Percentiles rank a stretch among this genome's conserved stretches.
These are phyloP conservation scores for Linnaemya vulpina DNA, from an alignment of 2,888 invertebrate species.

Conservation along the genomic window DNA sequence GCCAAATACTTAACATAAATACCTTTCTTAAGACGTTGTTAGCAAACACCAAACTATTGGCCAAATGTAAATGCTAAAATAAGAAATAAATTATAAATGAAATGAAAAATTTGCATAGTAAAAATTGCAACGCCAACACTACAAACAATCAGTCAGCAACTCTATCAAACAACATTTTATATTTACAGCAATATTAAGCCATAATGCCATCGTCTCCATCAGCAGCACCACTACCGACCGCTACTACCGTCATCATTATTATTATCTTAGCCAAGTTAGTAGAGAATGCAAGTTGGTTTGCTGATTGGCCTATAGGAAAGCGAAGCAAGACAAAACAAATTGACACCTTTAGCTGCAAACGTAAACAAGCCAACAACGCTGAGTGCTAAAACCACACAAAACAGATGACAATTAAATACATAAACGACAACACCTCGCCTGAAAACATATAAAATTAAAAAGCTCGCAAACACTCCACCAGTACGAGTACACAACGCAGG, in stretches of 20 bases:
- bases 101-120: slow-evolving; percentile 55
- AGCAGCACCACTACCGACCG: background rate
- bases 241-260: slow-evolving; percentile 14
- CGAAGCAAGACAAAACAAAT: slow-evolving; percentile 61
- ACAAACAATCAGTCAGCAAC: slow-evolving; percentile 52
- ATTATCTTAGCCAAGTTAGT: slow-evolving; percentile 32
- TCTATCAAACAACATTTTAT: slow-evolving; percentile 30
- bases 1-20: background rate
- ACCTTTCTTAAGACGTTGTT: slow-evolving; percentile 6
- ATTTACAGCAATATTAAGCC: slow-evolving; percentile 33
- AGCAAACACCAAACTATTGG: slow-evolving; percentile 11
- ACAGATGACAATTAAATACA: slow-evolving; percentile 69
- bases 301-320: slow-evolving; percentile 13
- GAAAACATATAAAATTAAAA: background rate
- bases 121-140: slow-evolving; percentile 68
- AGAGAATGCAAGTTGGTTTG: slow-evolving; percentile 27
- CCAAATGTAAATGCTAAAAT: no score
- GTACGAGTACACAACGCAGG: no score
- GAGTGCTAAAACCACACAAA: slow-evolving; percentile 50
- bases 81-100: background rate
- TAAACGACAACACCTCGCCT: slow-evolving; percentile 58
- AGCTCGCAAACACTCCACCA: background rate
- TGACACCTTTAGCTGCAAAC: slow-evolving; percentile 67
- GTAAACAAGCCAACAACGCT: slow-evolving; percentile 53
- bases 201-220: slow-evolving; percentile 4